A percentile compares a stretch with the other conserved stretches of the same genome.
Evolutionary conservation across 2,888 invertebrate genomes (phyloP).

Genomic region (Ophion ventricosus): DNA sequence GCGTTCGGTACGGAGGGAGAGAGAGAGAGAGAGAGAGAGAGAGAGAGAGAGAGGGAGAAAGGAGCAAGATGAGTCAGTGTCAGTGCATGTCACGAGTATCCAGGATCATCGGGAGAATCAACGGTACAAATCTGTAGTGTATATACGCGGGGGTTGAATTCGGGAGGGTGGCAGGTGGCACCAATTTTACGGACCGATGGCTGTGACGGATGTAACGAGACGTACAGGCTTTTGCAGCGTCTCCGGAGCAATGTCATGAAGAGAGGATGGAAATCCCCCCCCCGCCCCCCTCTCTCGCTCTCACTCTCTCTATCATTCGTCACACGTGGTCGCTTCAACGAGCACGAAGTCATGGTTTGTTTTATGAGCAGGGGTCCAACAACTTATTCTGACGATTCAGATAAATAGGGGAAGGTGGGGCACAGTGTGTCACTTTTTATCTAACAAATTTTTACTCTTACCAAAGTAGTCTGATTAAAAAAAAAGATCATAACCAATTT

Average conservation of each 20-base stretch:
- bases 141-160: slow-evolving; percentile 66
- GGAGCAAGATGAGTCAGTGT: slow-evolving; percentile 64
- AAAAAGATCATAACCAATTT: too few relatives aligned
- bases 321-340: slow-evolving; percentile 78
- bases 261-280: slow-evolving; percentile 23
- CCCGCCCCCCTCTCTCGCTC: slow-evolving; percentile 3
- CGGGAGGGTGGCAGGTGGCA: slow-evolving; percentile 82
- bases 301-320: slow-evolving; percentile 66
- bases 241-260: slow-evolving; percentile 44
- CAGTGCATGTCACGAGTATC: slow-evolving; percentile 38
- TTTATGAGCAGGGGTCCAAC: slow-evolving; percentile 76
- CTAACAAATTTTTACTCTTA: too few relatives aligned
- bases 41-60: slow-evolving; percentile 10
- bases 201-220: slow-evolving; percentile 83
- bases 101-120: slow-evolving; percentile 50
- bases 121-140: slow-evolving; percentile 27
- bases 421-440: too few relatives aligned
- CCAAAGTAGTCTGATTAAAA: too few relatives aligned
- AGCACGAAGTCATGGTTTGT: slow-evolving; percentile 82
- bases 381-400: slow-evolving; percentile 22
- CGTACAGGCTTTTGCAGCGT: slow-evolving; percentile 59
- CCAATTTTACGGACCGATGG: slow-evolving; percentile 83
- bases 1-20: neutral
- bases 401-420: too few relatives aligned
- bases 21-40: neutral